These are phyloP conservation scores for Liodrosophila aerea DNA, from an alignment of 2,888 invertebrate genomes.

Conservation along the genomic window DNA sequence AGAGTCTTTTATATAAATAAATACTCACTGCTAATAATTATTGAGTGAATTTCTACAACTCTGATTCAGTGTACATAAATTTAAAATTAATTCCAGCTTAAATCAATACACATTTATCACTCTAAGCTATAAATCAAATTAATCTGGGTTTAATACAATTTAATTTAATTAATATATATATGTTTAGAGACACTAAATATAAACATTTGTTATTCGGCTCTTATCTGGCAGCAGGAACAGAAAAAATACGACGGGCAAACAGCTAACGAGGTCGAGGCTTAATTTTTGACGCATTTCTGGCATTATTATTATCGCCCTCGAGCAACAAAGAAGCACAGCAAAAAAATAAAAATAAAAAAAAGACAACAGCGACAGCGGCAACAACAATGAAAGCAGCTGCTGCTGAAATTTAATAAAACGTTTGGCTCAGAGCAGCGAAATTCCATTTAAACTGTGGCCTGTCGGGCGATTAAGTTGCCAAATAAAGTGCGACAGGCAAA, in stretches of 20 bases:
- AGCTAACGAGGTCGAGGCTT: slow-evolving; percentile 41
- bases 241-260: slow-evolving; percentile 18
- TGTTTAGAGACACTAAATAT: too few species aligned
- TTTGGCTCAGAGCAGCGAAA: slow-evolving; percentile 45
- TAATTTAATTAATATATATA: too few species aligned
- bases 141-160: background rate
- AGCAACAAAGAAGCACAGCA: slow-evolving; percentile 12
- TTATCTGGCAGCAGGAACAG: too few species aligned
- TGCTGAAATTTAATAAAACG: slow-evolving; percentile 73
- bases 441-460: slow-evolving; percentile 72
- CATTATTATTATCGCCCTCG: slow-evolving; percentile 53
- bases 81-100: too few species aligned
- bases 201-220: background rate
- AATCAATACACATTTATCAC: background rate
- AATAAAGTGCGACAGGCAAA: slow-evolving; percentile 65
- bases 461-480: slow-evolving; percentile 75
- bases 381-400: slow-evolving; percentile 55
- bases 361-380: slow-evolving; percentile 8
- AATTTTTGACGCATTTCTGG: slow-evolving; percentile 63
- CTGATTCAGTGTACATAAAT: too few species aligned
- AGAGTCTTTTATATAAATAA: too few species aligned
- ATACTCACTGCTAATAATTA: too few species aligned
- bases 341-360: background rate
- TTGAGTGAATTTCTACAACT: too few species aligned
- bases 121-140: background rate